These are phyloP conservation scores for Merodon equestris DNA, from an alignment of 2,888 invertebrate genomes.

Conservation along the genomic window DNA sequence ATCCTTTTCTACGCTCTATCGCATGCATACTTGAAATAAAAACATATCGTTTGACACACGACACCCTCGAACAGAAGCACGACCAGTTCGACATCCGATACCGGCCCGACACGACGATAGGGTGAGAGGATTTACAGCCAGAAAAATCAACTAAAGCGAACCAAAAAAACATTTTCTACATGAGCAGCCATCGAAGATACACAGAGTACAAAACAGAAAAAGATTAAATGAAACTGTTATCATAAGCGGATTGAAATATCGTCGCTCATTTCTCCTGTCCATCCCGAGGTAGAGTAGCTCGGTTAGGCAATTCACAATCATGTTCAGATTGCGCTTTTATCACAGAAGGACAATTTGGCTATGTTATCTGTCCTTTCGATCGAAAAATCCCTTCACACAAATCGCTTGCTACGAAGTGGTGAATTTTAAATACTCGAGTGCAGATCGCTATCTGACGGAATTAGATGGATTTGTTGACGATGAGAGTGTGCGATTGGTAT, in stretches of 20 bases:
- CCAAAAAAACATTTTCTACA: slow-evolving; percentile 50
- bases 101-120: slow-evolving; percentile 57
- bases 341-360: slow-evolving; percentile 5
- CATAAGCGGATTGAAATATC: slow-evolving; percentile 65
- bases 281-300: background rate
- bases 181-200: slow-evolving; percentile 33
- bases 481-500: slow-evolving; percentile 55
- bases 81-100: slow-evolving; percentile 65
- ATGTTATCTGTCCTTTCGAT: slow-evolving; percentile 46
- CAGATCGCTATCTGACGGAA: slow-evolving; percentile 54
- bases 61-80: slow-evolving; percentile 69
- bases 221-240: slow-evolving; percentile 53
- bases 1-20: slow-evolving; percentile 1
- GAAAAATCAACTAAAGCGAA: slow-evolving; percentile 38
- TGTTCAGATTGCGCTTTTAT: slow-evolving; percentile 51
- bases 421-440: slow-evolving; percentile 41
- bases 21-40: slow-evolving; percentile 31
- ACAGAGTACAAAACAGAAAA: slow-evolving; percentile 23
- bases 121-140: slow-evolving; percentile 64
- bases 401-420: slow-evolving; percentile 54
- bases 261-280: slow-evolving; percentile 27
- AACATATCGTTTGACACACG: slow-evolving; percentile 64
- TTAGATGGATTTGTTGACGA: slow-evolving; percentile 62
- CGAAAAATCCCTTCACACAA: slow-evolving; percentile 57
- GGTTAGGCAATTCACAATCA: slow-evolving; percentile 28